Percentiles rank a stretch among this genome's conserved stretches.
Conservation (phyloP, 2,113 vertebrate species). For the Lampris megalopsis region DNA sequence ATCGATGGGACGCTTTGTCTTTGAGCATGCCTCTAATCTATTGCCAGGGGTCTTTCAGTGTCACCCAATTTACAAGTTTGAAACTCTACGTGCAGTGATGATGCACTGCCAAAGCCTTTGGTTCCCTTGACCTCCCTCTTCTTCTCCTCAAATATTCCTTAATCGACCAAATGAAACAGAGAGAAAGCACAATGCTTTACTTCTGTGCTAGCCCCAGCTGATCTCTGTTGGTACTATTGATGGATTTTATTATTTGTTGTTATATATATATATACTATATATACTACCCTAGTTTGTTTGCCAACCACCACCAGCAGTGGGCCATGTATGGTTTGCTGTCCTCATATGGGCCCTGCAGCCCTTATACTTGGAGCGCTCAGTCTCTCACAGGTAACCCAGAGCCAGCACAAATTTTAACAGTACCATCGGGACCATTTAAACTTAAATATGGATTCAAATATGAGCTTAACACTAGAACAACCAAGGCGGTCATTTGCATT, state of each 20-base stretch:
- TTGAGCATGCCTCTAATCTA: slow-evolving; percentile 73
- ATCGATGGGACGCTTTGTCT: slow-evolving; percentile 77
- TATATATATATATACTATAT: not conserved
- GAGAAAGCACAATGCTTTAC: not conserved
- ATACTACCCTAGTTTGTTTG: not conserved
- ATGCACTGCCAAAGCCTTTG: slow-evolving; percentile 62
- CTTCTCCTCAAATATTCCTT: slow-evolving; percentile 38
- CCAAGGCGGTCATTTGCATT: no score
- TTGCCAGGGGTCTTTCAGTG: slow-evolving; percentile 79
- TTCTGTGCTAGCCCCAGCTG: slow-evolving; percentile 3
- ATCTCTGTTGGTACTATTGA: slow-evolving; percentile 13
- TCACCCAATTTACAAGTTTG: slow-evolving; percentile 77
- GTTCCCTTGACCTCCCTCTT: slow-evolving; percentile 52
- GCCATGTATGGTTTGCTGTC: no score
- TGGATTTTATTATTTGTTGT: not conserved
- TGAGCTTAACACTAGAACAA: no score
- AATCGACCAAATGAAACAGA: slow-evolving; percentile 24
- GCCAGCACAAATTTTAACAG: no score
- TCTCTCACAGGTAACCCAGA: no score
- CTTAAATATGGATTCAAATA: no score
- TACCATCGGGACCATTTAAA: no score
- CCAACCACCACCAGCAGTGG: no score
- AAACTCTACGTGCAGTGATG: slow-evolving; percentile 67
- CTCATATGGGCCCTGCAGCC: no score
- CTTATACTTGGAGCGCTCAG: no score